Base-by-base conservation (phyloP, 2,888 invertebrate genomes). In the Deilephila porcellus region DNA sequence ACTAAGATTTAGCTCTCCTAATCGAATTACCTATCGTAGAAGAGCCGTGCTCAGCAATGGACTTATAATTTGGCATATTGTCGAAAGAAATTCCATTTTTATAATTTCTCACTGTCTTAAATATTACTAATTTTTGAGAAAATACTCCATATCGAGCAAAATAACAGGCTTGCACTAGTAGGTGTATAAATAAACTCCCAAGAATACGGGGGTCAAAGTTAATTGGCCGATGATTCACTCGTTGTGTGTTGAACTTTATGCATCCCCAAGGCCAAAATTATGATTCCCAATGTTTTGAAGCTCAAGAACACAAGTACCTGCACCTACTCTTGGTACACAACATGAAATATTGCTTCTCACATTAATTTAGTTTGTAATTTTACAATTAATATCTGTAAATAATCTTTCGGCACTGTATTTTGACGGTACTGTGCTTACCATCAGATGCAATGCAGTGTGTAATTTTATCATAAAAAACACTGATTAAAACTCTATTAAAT, bases 231-330 rank as follows among this genome's bases (percentile, higher is more conserved):
- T 67, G 25, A 67, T 45, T 67, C 45, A 67, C 25, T 45, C 67
- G 52, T 52, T 67, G 67, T 67, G 52, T 67, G 67, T 67, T 67
- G 67, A 67, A 67, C 67, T 67, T 67, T 67, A 67, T 67, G 67
- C 67, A 67, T 67, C 17, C 25, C 25, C 67, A 67, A 67, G 67
- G 52, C 67, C 67, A 67, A 52, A 63, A 67, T 52, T 67, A 67
- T 67, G 60, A 71, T 45, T 71, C 34, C n/a, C 32, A 59, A 32
- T 71, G 56, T 37, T 67, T 52, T 45, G 25, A 52, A 67, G 52
- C 52, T 67, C 67, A 20, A 20, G 45, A 34, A 56, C 56, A 11
- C 8, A 5, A 20, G 20, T 45, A 67, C 67, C 45, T 67, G 37
- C 25, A 25, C 25, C 25, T 37, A 6, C 4, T 14, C 7, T 6